Evolutionary conservation across 2,888 invertebrate species (phyloP), one percentile per base, ranked within the genome.

Genomic region (Drosophila sordidula): DNA sequence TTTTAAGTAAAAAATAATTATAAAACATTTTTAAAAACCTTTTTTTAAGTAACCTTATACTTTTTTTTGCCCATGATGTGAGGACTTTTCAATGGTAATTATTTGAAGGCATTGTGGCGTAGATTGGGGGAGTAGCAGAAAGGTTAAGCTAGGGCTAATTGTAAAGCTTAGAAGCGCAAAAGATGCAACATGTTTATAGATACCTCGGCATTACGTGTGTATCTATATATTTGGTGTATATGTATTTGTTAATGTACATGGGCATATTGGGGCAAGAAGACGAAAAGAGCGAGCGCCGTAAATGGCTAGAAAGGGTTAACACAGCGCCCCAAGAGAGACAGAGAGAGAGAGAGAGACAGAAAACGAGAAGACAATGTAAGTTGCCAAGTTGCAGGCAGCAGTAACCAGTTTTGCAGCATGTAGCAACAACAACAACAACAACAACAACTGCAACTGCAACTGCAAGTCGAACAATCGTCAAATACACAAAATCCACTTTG

Each of bases 401-500:
- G 63, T 75, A 87, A 81, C 81, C 87, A 87, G 81, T 87, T 87
- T 78, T 65, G 81, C 81, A 80, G 70, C 66, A 54, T 61, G 59
- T 9, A 29, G 44, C 34, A 41, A 49, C 63, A 42, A 59, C 36
- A 44, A 39, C 44, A 62, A 50, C 47, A 56, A 16, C 54, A 51
- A 36, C 59, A 41, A 22, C 56, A 42, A 32, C 49, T 46, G 38
- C 63, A 50, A 50, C 70, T 50, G 38, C 57, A 69, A 58, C 64
- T 44, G 57, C 81, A 71, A 80, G 83, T 80, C 87, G 84, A 87
- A 81, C 84, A 81, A 83, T 83, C 82, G 79, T 83, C 82, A 83
- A 82, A 87, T 83, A 87, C 82, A 83, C 82, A 85, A 87, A 83
- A 87, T 87, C 74, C 82, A 83, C 88, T 83, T 87, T 85, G 79